These are phyloP conservation scores for Rhopalosiphum nymphaeae DNA, from an alignment of 2,888 invertebrate species.

Conservation along the genomic window DNA sequence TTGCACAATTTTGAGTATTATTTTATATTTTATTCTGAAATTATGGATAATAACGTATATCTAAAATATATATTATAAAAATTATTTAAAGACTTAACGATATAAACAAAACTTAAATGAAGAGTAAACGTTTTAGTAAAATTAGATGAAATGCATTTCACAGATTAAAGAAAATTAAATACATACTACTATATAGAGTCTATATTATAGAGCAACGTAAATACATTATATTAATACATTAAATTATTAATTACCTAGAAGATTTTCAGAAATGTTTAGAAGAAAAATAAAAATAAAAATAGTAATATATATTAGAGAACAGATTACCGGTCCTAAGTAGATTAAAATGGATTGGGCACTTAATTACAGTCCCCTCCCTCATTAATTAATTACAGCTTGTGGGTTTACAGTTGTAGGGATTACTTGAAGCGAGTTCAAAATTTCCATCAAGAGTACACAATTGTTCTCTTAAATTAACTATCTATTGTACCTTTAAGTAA, in stretches of 20 bases:
- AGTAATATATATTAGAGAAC: neutral
- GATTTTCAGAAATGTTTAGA: neutral
- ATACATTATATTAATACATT: neutral
- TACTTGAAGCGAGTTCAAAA: constrained; percentile 9
- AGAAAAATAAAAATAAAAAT: neutral
- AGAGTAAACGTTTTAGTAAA: neutral
- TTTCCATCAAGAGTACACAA: neutral
- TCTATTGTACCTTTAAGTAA: neutral
- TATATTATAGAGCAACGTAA: neutral
- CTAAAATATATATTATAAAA: neutral
- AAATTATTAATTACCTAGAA: neutral
- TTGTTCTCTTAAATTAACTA: neutral
- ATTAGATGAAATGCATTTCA: neutral
- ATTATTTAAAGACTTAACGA: neutral
- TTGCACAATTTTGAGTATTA: neutral
- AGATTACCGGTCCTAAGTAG: constrained; percentile 15
- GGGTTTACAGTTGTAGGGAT: neutral
- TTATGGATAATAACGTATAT: neutral
- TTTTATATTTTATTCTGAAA: neutral
- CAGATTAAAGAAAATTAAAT: neutral
- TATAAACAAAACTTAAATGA: neutral
- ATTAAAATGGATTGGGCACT: neutral
- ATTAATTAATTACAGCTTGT: constrained; percentile 1
- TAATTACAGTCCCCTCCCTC: neutral
- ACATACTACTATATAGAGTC: neutral